Percentiles rank a stretch among this genome's conserved stretches.
Evolutionary conservation across 2,888 invertebrate genomes (phyloP).

Genomic region (Drosophila eohydei): DNA sequence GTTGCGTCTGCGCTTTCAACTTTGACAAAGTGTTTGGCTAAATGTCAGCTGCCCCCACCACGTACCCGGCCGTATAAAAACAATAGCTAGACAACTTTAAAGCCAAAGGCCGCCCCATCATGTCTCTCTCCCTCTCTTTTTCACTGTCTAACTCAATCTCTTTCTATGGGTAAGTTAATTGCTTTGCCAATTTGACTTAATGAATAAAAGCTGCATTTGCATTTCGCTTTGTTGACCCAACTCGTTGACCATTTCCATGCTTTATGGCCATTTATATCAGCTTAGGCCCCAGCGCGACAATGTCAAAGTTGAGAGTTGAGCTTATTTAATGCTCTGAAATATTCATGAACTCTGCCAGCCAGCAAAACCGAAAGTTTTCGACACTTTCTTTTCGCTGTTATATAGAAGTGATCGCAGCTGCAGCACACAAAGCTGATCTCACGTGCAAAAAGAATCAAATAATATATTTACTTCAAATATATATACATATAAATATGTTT

Average conservation of each 20-base stretch:
- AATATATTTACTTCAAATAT: not conserved
- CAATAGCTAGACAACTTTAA: conserved; percentile 43
- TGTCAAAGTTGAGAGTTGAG: conserved; percentile 61
- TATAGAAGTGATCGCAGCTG: conserved; percentile 46
- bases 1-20: conserved; percentile 59
- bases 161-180: conserved; percentile 51
- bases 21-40: conserved; percentile 67
- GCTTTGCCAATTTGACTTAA: conserved; percentile 69
- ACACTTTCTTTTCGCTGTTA: conserved; percentile 60
- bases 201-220: conserved; percentile 64
- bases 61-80: not conserved
- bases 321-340: conserved; percentile 64
- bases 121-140: conserved; percentile 17
- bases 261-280: conserved; percentile 59
- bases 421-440: conserved; percentile 23
- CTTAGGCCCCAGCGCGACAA: conserved; percentile 39
- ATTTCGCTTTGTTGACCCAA: conserved; percentile 64
- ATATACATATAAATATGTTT: not conserved
- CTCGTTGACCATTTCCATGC: conserved; percentile 48
- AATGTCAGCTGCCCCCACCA: conserved; percentile 49
- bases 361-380: conserved; percentile 48
- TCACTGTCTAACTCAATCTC: conserved; percentile 13
- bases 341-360: conserved; percentile 55
- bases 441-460: conserved; percentile 53
- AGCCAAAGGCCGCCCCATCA: conserved; percentile 57